These are phyloP conservation scores for Sebastes taczanowskii DNA, from an alignment of 2,797 vertebrate genomes.

Conservation along the genomic window DNA sequence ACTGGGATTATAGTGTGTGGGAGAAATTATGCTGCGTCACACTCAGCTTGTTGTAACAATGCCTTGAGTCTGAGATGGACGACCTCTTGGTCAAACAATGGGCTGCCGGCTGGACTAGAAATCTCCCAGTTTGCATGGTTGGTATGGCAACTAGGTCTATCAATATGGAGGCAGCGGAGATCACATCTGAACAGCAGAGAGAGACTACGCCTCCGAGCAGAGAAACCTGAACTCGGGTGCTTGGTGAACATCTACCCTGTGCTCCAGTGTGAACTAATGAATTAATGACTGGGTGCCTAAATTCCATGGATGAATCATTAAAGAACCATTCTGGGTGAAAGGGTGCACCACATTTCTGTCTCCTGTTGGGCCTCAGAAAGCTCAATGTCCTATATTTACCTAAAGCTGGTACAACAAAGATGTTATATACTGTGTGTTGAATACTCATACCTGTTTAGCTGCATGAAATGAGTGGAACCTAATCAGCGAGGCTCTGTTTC, in stretches of 20 bases:
- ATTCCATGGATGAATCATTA: conserved; percentile 77
- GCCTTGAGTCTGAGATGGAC: conserved; percentile 30
- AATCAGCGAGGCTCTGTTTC: conserved; percentile 27
- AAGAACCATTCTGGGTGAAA: conserved; percentile 50
- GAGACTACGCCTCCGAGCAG: conserved; percentile 30
- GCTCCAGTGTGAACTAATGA: conserved; percentile 69
- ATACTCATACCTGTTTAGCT: background rate
- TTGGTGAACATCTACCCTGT: conserved; percentile 44
- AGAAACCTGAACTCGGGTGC: conserved; percentile 70
- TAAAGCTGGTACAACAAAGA: background rate
- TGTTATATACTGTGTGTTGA: background rate
- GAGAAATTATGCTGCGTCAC: conserved; percentile 48
- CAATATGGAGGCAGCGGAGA: conserved; percentile 37
- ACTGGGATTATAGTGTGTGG: background rate
- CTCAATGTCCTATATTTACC: background rate
- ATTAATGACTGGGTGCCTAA: conserved; percentile 69
- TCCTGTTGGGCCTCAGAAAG: background rate
- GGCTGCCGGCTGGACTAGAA: conserved; percentile 30
- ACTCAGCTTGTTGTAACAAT: conserved; percentile 28
- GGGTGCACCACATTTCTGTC: conserved; percentile 17
- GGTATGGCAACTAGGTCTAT: conserved; percentile 57
- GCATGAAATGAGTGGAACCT: conserved; percentile 34
- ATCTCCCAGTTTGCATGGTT: conserved; percentile 43
- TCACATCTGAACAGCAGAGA: conserved; percentile 40
- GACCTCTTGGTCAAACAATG: conserved; percentile 57